Evolutionary conservation across 2,113 vertebrate species (phyloP).

Genomic region (Peucedramus taeniatus): DNA sequence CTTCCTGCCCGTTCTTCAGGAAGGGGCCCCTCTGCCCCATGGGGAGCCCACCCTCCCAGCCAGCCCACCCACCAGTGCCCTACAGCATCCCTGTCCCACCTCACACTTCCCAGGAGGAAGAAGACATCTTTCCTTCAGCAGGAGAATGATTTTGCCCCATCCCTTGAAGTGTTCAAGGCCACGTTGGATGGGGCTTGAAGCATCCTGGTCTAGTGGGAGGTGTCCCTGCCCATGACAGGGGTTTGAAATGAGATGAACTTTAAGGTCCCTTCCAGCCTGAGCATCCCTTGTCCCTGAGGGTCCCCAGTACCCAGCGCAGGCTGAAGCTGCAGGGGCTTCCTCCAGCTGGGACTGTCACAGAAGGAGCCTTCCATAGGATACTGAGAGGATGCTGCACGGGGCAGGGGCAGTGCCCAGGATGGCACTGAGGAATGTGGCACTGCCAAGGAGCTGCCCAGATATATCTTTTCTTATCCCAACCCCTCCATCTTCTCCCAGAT

Average conservation of each 20-base stretch:
- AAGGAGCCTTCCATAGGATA: neutral
- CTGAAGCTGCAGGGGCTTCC: neutral
- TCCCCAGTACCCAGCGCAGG: neutral
- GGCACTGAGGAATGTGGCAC: neutral
- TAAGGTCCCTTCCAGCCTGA: neutral
- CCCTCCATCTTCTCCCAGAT: neutral
- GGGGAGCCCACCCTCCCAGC: fast-evolving
- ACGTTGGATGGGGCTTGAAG: neutral
- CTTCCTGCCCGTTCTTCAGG: neutral
- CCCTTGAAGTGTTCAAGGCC: neutral
- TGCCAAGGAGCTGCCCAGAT: neutral
- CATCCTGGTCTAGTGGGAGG: neutral
- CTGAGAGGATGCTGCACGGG: neutral
- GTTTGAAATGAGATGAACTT: neutral
- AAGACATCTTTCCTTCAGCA: neutral
- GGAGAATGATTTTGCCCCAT: neutral
- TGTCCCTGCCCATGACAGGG: neutral
- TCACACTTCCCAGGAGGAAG: neutral
- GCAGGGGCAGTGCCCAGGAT: neutral
- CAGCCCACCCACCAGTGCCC: neutral
- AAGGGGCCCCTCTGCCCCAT: neutral
- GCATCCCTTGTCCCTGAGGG: too few species aligned
- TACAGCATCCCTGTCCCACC: neutral
- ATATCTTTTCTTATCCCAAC: neutral
- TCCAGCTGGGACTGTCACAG: neutral